phyloP scores from a whole-genome alignment of 1,140 invertebrate genomes.

The Zaprionus nigranus region DNA sequence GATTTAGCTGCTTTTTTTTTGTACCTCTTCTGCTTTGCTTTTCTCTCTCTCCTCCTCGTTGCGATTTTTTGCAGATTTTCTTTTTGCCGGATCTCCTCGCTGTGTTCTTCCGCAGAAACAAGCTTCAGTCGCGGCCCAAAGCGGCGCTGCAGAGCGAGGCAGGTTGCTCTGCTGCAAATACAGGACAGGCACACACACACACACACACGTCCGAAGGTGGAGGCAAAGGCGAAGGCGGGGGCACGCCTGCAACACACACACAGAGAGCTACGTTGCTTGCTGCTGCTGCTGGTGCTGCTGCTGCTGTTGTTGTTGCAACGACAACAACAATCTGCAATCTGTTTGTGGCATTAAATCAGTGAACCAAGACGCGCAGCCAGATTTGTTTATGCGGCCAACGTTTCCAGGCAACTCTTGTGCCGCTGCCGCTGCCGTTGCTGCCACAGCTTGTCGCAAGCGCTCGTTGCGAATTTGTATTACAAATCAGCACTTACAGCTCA shows the following conservation, averaged over 20 bases:
- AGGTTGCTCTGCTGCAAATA: constrained; percentile 40
- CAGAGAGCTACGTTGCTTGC: constrained; percentile 31
- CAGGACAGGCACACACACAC: constrained; percentile 20
- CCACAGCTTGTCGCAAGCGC: constrained; percentile 24
- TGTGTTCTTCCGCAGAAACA: constrained; percentile 75
- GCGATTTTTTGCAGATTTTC: constrained; percentile 15
- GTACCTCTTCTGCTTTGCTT: constrained; percentile 3
- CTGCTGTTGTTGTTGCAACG: constrained; percentile 32
- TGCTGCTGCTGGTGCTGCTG: background rate
- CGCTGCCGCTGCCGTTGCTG: constrained; percentile 8
- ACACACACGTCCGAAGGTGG: background rate
- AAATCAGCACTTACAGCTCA: constrained; percentile 77
- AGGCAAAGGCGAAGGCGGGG: background rate
- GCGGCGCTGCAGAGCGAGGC: constrained; percentile 32
- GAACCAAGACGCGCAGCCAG: constrained; percentile 78
- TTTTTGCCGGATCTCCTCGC: constrained; percentile 41
- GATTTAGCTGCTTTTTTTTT: constrained; percentile 13
- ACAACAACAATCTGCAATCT: constrained; percentile 72
- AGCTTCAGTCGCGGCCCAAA: constrained; percentile 39
- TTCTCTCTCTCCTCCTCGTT: constrained; percentile 4
- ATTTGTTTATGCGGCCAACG: constrained; percentile 71
- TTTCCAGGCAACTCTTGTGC: constrained; percentile 7
- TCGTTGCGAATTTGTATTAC: constrained; percentile 72
- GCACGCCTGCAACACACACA: constrained; percentile 5
- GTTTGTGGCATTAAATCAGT: constrained; percentile 83